Evolutionary conservation across 2,888 invertebrate species (phyloP), one percentile per base, ranked within the genome.

Genomic region (Epinotia bilunana): DNA sequence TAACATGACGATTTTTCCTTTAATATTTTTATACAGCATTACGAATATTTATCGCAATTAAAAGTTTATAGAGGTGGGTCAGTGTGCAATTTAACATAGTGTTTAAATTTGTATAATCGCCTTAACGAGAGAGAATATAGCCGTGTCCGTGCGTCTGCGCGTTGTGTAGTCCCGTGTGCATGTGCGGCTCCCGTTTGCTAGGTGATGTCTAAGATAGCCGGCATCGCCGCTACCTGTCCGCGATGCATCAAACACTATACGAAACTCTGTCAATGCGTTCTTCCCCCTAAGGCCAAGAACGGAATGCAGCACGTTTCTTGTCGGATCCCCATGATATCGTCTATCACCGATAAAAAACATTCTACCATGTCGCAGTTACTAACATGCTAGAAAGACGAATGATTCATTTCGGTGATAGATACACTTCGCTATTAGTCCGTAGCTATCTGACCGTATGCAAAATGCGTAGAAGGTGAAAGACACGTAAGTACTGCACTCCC

Each of bases 21-120:
- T 93, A 93, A 92, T 93, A 93, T 94, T 93, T 94, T 94, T 94
- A 93, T 94, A 94, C 93, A 94, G 92, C 92, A 92, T 92, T 91
- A 92, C 90, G 90, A 88, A 89, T 93, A 93, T 92, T 90, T 91
- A 93, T 90, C 91, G 93, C 93, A 93, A 93, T 92, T 92, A 91
- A 93, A 93, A 91, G 90, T 93, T 91, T 93, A 92, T 93, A 92
- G 91, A 91, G 93, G 91, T 93, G 92, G 90, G 90, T 93, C 91
- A 90, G 91, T 91, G 93, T 92, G 93, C 92, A 92, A 91, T 90
- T 92, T 90, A 86, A 87, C 88, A 90, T 91, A 93, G 92, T 91
- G 85, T 92, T 89, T 89, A 90, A 88, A 87, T 88, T 86, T 91
- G 90, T 92, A 91, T 91, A 90, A 93, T 92, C 92, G 94, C 94